Percentiles rank a stretch among this genome's conserved stretches.
Conservation (phyloP, 1,140 invertebrate genomes). For the Leptinotarsa undecemlineata region DNA sequence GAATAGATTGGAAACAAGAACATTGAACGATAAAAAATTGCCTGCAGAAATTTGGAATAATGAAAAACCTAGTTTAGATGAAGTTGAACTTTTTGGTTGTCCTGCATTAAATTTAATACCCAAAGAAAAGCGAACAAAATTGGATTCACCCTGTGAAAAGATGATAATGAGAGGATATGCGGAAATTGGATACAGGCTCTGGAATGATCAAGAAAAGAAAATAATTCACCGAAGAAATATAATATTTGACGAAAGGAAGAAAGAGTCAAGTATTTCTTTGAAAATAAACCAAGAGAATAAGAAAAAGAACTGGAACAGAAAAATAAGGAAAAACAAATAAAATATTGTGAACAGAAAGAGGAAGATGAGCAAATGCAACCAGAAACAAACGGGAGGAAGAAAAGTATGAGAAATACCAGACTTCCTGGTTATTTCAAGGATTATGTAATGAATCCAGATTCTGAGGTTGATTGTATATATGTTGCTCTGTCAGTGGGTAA, state of each 20-base stretch:
- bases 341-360: not conserved
- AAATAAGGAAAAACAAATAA: not conserved
- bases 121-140: slow-evolving; percentile 33
- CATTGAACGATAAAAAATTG: slow-evolving; percentile 27
- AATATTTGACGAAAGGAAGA: slow-evolving; percentile 38
- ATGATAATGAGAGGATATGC: slow-evolving; percentile 38
- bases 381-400: not conserved
- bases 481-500: not conserved
- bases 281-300: not conserved
- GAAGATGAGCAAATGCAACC: not conserved
- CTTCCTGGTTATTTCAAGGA: not conserved
- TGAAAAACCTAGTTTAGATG: slow-evolving; percentile 15
- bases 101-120: slow-evolving; percentile 41
- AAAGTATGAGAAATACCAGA: not conserved
- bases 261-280: not conserved
- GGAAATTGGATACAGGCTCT: slow-evolving; percentile 35
- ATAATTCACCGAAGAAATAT: slow-evolving; percentile 47
- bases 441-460: not conserved
- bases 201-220: slow-evolving; percentile 41
- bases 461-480: slow-evolving; percentile 19
- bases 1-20: slow-evolving; percentile 49
- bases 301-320: not conserved
- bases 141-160: slow-evolving; percentile 35
- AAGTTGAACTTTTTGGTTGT: slow-evolving; percentile 52
- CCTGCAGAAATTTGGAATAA: slow-evolving; percentile 37